phyloP scores from a whole-genome alignment of 2,888 invertebrate genomes.

The Eupithecia tripunctaria region DNA sequence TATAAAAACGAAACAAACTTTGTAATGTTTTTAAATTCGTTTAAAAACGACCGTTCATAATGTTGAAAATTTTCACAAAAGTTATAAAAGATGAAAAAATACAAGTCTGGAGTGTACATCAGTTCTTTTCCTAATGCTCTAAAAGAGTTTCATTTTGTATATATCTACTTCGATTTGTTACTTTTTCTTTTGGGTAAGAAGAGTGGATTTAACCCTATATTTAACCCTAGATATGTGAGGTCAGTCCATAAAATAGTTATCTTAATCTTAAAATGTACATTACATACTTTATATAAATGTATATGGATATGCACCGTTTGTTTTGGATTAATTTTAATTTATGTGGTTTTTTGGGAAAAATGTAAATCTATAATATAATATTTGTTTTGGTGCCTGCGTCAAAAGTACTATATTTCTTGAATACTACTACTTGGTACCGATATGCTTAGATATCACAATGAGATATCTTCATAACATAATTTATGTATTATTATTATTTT shows the following conservation, averaged over 20 bases:
- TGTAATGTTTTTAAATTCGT: constrained; percentile 1
- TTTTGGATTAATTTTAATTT: constrained; percentile 17
- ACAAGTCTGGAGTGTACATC: background rate
- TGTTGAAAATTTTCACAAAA: background rate
- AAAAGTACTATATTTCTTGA: background rate
- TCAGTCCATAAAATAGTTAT: constrained; percentile 28
- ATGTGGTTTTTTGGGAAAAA: constrained; percentile 22
- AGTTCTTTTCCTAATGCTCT: background rate
- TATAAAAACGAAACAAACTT: background rate
- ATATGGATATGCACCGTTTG: constrained; percentile 29
- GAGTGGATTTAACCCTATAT: background rate
- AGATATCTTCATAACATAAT: background rate
- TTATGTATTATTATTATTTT: background rate
- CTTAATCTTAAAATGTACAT: constrained; percentile 28
- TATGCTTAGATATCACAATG: background rate
- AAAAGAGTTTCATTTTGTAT: background rate
- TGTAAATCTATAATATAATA: background rate
- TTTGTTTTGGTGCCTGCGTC: background rate
- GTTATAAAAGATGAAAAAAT: background rate
- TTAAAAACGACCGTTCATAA: background rate
- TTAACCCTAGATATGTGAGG: constrained; percentile 1
- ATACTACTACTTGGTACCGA: background rate
- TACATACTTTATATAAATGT: constrained; percentile 25
- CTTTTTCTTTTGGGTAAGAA: background rate
- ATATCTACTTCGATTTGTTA: background rate